Percentiles rank a stretch among this genome's conserved stretches.
Conservation (phyloP, 1,140 invertebrate genomes). For the Drosophila guanche region DNA sequence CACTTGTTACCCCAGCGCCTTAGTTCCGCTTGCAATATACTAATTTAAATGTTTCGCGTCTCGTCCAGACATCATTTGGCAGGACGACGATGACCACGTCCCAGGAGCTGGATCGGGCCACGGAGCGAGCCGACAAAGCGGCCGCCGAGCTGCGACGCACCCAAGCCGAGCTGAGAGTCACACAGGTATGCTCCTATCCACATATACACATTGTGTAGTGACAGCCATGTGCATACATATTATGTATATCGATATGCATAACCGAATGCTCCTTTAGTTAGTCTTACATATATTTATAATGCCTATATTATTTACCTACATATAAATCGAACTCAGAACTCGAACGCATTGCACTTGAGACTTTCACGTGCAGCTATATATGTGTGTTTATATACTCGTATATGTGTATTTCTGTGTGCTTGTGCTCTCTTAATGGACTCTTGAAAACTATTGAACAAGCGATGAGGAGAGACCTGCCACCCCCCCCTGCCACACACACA, state of each 20-base stretch:
- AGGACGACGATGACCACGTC: conserved; percentile 89
- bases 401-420: conserved; percentile 37
- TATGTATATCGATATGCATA: conserved; percentile 69
- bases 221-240: conserved; percentile 50
- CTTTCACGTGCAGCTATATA: conserved; percentile 16
- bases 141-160: conserved; percentile 92
- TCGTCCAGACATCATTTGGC: conserved; percentile 88
- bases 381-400: conserved; percentile 20
- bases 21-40: conserved; percentile 14
- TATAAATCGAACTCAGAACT: conserved; percentile 38
- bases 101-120: conserved; percentile 91
- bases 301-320: conserved; percentile 10
- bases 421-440: conserved; percentile 48
- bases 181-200: conserved; percentile 84
- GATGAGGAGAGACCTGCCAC: conserved; percentile 16
- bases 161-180: conserved; percentile 93
- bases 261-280: conserved; percentile 69
- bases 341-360: conserved; percentile 30
- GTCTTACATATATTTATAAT: conserved; percentile 39
- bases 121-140: conserved; percentile 94
- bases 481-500: conserved; percentile 25
- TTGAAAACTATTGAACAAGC: conserved; percentile 25
- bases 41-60: conserved; percentile 63
- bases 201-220: conserved; percentile 43
- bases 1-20: conserved; percentile 20